Percentiles rank a stretch among this genome's conserved stretches.
phyloP scores from a whole-genome alignment of 2,797 vertebrate genomes.

The Rhinella marina region DNA sequence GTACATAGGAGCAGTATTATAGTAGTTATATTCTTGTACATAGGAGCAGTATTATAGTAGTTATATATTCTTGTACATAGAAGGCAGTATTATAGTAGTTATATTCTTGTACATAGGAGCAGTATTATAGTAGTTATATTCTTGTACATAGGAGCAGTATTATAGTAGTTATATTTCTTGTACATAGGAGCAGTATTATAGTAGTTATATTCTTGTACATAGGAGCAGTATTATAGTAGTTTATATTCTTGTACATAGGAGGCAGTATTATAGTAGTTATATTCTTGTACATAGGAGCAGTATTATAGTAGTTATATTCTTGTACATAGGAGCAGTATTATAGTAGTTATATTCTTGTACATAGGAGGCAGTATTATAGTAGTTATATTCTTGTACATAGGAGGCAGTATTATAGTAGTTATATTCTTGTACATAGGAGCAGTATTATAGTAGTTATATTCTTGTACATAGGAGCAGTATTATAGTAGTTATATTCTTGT shows the following conservation, averaged over 20 bases:
- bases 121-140: not conserved
- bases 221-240: conserved; percentile 12
- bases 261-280: conserved; percentile 13
- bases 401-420: conserved; percentile 3
- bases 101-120: too few species aligned
- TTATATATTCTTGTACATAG: too few species aligned
- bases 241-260: not conserved
- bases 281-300: conserved; percentile 6
- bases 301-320: conserved; percentile 2
- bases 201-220: not conserved
- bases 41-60: too few species aligned
- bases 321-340: conserved; percentile 5
- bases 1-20: too few species aligned
- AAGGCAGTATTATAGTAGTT: too few species aligned
- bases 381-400: conserved; percentile 9
- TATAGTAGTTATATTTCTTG: conserved; percentile 13
- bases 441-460: not conserved
- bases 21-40: too few species aligned
- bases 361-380: conserved; percentile 9
- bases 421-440: conserved; percentile 1
- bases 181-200: not conserved
- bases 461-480: too few species aligned
- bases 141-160: not conserved
- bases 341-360: conserved; percentile 9
- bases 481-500: too few species aligned